Conservation (phyloP, 2,113 vertebrate species). For the Donacobius atricapilla region DNA sequence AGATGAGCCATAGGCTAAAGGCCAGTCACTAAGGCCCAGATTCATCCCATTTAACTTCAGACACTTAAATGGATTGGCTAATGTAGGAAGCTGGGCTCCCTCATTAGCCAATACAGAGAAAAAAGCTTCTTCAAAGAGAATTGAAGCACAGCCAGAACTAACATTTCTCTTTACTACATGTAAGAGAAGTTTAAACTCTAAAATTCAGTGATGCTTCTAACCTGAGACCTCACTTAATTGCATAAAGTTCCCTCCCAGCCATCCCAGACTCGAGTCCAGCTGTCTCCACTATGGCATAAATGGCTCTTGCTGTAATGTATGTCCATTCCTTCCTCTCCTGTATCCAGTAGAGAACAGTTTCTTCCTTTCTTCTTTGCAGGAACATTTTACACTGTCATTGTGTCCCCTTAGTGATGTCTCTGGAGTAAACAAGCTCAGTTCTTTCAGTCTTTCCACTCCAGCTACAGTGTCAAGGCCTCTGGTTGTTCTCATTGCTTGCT, state of each 20-base stretch:
- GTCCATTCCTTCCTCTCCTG: not conserved
- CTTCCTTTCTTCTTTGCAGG: not conserved
- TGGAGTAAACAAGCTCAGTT: conserved; percentile 9
- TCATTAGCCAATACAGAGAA: not conserved
- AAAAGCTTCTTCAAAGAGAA: not conserved
- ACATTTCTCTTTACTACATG: not conserved
- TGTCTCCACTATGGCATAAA: not conserved
- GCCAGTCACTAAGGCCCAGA: not conserved
- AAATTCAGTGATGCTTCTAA: not conserved
- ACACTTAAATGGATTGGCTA: not conserved
- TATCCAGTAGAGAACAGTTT: not conserved
- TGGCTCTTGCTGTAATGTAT: not conserved
- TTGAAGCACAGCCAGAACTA: not conserved
- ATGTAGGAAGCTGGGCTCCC: not conserved
- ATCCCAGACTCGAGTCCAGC: not conserved
- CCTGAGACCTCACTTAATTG: not conserved
- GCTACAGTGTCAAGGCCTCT: not conserved
- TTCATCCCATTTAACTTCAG: not conserved
- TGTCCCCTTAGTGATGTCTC: not conserved
- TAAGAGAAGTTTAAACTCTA: not conserved
- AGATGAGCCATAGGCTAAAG: not conserved
- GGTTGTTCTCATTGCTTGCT: conserved; percentile 14
- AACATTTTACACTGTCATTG: not conserved
- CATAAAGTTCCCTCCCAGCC: not conserved
- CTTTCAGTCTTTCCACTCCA: conserved; percentile 17